Conservation (phyloP, 2,888 invertebrate genomes). For the Eupeodes latifasciatus region DNA sequence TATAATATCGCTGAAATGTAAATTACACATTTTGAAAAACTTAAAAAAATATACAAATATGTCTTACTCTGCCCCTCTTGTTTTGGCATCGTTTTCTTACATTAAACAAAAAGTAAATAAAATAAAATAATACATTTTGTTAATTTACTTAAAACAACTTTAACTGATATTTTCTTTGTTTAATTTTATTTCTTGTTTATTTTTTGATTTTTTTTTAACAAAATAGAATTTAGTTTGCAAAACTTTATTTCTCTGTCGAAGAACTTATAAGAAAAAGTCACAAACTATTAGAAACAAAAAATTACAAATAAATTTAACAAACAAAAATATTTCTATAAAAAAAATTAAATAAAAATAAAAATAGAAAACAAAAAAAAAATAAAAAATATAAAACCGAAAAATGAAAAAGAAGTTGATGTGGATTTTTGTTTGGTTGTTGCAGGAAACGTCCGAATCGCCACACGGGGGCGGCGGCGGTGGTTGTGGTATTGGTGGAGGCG, state of each 20-base stretch:
- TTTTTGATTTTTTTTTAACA: conserved; percentile 67
- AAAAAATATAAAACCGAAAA: conserved; percentile 78
- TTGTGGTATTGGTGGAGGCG: conserved; percentile 79
- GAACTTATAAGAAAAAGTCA: conserved; percentile 74
- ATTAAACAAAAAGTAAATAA: conserved; percentile 65
- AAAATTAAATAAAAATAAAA: conserved; percentile 55
- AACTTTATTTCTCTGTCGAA: conserved; percentile 72
- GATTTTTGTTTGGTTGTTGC: conserved; percentile 93
- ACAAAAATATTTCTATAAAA: conserved; percentile 56
- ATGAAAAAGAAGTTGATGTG: conserved; percentile 93
- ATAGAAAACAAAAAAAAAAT: conserved; percentile 74
- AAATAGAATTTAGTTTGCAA: conserved; percentile 72
- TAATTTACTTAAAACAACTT: conserved; percentile 56
- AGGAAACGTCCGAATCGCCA: conserved; percentile 90
- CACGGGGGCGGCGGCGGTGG: conserved; percentile 84
- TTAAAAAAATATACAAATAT: conserved; percentile 17
- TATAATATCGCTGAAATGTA: conserved; percentile 62
- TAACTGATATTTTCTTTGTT: conserved; percentile 72
- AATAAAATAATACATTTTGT: conserved; percentile 61
- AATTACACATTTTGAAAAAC: conserved; percentile 57
- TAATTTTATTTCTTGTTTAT: conserved; percentile 59
- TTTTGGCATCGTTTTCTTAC: conserved; percentile 74
- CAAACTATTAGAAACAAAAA: conserved; percentile 73
- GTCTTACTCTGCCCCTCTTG: conserved; percentile 76
- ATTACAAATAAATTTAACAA: conserved; percentile 45